Conservation (phyloP, 2,888 invertebrate species). For the Nemotelus nigrinus region DNA sequence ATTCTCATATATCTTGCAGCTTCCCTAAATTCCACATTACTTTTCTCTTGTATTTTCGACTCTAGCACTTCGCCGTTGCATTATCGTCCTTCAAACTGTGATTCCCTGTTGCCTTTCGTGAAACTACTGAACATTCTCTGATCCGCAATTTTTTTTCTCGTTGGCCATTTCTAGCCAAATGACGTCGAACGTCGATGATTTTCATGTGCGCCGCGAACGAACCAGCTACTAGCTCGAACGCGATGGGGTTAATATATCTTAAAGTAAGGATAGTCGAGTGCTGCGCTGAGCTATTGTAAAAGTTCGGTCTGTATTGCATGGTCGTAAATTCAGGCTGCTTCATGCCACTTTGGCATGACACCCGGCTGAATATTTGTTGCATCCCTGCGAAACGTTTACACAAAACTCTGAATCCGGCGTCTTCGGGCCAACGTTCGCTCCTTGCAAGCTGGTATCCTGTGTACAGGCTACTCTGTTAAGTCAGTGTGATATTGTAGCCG, state of each 20-base stretch:
- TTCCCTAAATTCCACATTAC: constrained; percentile 22
- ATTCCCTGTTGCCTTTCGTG: not conserved
- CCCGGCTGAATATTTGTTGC: constrained; percentile 52
- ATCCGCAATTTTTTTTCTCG: not conserved
- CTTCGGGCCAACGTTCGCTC: constrained; percentile 35
- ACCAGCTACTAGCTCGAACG: not conserved
- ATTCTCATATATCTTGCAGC: constrained; percentile 14
- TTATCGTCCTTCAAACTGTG: constrained; percentile 14
- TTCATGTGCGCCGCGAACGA: no score
- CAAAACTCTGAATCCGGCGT: constrained; percentile 45
- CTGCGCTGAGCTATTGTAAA: constrained; percentile 32
- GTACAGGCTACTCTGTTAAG: not conserved
- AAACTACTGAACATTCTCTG: no score
- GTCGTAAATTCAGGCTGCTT: constrained; percentile 48
- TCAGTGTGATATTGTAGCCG: constrained; percentile 7
- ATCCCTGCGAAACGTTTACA: constrained; percentile 53
- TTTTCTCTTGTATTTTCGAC: not conserved
- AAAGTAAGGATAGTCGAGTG: not conserved
- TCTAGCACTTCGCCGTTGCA: constrained; percentile 9
- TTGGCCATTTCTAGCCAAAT: not conserved
- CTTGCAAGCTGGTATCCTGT: not conserved
- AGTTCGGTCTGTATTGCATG: constrained; percentile 41
- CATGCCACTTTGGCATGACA: constrained; percentile 35
- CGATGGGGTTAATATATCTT: constrained; percentile 32
- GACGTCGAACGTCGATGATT: not conserved